A percentile compares a stretch with the other conserved stretches of the same genome.
Conservation (phyloP, 1,140 invertebrate genomes). For the Ostrea edulis region DNA sequence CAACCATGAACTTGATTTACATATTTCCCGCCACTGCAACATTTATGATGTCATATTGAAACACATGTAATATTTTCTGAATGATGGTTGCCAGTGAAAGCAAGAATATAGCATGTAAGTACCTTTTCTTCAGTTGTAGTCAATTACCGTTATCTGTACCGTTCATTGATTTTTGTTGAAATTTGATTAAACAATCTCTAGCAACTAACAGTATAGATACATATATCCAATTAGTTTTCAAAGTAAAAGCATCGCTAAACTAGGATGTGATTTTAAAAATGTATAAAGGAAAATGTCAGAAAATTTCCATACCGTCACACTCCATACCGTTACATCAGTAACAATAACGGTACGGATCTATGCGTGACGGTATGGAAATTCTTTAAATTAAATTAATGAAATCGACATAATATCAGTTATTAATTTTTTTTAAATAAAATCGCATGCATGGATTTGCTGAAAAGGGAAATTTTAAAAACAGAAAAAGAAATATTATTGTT, state of each 20-base stretch:
- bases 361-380: not conserved
- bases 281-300: not conserved
- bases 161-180: not conserved
- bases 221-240: not conserved
- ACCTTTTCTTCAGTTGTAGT: too few species aligned
- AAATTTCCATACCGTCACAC: constrained; percentile 20
- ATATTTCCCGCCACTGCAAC: not conserved
- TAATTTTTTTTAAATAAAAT: not conserved
- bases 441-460: not conserved
- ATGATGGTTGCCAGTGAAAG: too few species aligned
- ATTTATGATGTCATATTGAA: not conserved
- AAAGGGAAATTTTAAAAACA: not conserved
- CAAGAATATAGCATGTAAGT: too few species aligned
- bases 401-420: not conserved
- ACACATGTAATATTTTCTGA: too few species aligned
- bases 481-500: not conserved
- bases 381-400: not conserved
- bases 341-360: not conserved
- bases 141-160: too few species aligned
- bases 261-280: not conserved
- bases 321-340: too few species aligned
- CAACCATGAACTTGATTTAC: not conserved
- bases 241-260: not conserved
- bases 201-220: too few species aligned
- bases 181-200: not conserved